Percentiles rank a stretch among this genome's conserved stretches.
Conservation (phyloP, 1,140 invertebrate species). For the Achatina immaculata region DNA sequence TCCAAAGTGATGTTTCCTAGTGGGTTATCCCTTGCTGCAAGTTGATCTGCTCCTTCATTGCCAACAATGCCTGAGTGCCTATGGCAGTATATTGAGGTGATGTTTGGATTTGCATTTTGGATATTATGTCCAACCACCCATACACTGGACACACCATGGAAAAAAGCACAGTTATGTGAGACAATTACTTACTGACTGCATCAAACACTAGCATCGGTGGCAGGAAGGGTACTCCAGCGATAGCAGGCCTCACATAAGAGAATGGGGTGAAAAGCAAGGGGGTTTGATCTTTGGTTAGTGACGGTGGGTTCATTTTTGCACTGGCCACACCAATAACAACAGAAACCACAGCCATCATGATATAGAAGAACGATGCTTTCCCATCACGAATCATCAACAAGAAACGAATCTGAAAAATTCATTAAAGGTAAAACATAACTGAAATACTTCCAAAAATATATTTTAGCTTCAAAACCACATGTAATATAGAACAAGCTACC, state of each 20-base stretch:
- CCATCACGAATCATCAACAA: conserved; percentile 49
- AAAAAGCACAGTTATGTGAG: background rate
- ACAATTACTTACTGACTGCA: conserved; percentile 44
- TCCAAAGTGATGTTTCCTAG: too few species aligned
- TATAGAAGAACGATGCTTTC: conserved; percentile 50
- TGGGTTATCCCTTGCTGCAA: too few species aligned
- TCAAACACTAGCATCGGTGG: conserved; percentile 44
- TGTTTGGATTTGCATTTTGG: too few species aligned
- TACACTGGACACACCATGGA: too few species aligned
- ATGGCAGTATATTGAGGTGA: too few species aligned
- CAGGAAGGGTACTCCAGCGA: background rate
- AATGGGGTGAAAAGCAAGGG: conserved; percentile 33
- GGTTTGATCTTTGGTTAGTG: background rate
- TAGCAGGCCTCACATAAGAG: background rate
- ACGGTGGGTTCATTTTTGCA: conserved; percentile 36
- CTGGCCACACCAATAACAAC: conserved; percentile 57
- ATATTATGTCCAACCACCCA: too few species aligned
- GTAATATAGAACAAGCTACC: too few species aligned
- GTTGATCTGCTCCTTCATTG: too few species aligned
- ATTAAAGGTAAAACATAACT: too few species aligned
- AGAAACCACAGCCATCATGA: conserved; percentile 59
- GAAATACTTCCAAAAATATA: too few species aligned
- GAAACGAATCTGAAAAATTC: conserved; percentile 52
- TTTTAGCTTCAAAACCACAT: too few species aligned
- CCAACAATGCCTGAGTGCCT: too few species aligned